phyloP scores from a whole-genome alignment of 2,888 invertebrate species.

The Crioceris asparagi region DNA sequence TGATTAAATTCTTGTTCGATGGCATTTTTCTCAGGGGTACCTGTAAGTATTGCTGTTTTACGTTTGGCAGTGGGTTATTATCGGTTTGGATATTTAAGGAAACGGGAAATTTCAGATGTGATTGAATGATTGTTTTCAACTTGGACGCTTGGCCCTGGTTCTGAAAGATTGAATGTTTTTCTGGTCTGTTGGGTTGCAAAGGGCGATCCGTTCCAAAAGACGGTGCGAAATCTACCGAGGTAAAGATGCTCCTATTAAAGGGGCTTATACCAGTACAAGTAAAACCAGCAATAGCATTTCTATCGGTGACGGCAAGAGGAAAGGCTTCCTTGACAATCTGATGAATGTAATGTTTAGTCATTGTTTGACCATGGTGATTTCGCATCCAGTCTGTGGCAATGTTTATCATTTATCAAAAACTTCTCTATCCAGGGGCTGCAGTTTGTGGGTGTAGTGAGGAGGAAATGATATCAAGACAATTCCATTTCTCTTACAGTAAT shows the following conservation, averaged over 20 bases:
- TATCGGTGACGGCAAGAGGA: slow-evolving; percentile 2
- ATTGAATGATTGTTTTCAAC: no score
- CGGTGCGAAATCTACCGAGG: background rate
- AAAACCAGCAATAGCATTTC: slow-evolving; percentile 3
- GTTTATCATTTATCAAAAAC: slow-evolving; percentile 4
- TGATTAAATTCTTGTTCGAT: no score
- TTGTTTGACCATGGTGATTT: slow-evolving; percentile 2
- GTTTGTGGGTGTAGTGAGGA: slow-evolving; percentile 3
- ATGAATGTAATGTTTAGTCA: slow-evolving; percentile 3
- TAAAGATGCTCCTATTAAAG: background rate
- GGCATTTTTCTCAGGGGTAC: no score
- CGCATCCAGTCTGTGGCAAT: slow-evolving; percentile 2
- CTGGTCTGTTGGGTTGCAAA: no score
- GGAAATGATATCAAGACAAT: slow-evolving; percentile 1
- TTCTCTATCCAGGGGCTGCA: background rate
- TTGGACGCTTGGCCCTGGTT: no score
- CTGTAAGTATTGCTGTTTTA: no score
- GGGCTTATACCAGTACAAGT: slow-evolving; percentile 3
- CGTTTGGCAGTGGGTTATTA: no score
- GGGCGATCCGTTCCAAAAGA: background rate
- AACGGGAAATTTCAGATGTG: no score
- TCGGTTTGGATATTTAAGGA: no score
- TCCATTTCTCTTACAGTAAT: slow-evolving; percentile 1
- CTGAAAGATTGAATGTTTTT: no score
- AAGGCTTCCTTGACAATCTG: slow-evolving; percentile 3